Base-by-base conservation (phyloP, 2,888 invertebrate genomes). In the Seira sanloemensis region DNA sequence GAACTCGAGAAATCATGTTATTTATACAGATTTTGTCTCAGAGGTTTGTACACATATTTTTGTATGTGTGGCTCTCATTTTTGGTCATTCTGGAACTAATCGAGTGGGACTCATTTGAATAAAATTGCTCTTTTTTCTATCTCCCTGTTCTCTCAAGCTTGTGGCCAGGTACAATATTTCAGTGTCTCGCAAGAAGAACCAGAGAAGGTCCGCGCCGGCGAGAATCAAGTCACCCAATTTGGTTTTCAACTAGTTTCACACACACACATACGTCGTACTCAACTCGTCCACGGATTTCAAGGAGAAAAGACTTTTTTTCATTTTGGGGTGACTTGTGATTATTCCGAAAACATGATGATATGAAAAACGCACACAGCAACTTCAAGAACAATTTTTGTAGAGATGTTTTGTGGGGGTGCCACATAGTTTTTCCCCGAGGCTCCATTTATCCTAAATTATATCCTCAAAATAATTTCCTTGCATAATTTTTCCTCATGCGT, bases 21-120 rank as follows among this genome's bases (percentile, higher is more conserved):
- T 89, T 37, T 89, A 88, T 73, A 88, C 88, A 16, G 89, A 89
- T 73, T 89, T 89, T 77, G 89, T 89, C 46, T 86, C 88, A 78
- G 89, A 89, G 86, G 89, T 89, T 50, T 50, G 50, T 50, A 7
- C 2, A n/a, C n/a, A 7, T 50, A 83, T 18, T 58, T n/a, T 4
- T 19, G 21, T 12, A 58, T 74, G 5, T 54, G 54, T 50, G 54
- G 74, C 46, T 75, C 27, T 5, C 46, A 2, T 69, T 50, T 71
- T 67, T 37, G 27, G 67, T 7, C 23, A 46, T 54, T 62, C 16
- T 82, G 67, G 27, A 54, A 68, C 67, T 81, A 65, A 66, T 24
- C 65, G 50, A 50, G 50, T 50, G 2, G 16, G n/a, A 25, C 25
- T 65, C 19, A 54, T 72, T 66, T 81, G 69, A 73, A 50, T 71